phyloP scores from a whole-genome alignment of 2,888 invertebrate species.

The Dicyrtoma fusca region DNA sequence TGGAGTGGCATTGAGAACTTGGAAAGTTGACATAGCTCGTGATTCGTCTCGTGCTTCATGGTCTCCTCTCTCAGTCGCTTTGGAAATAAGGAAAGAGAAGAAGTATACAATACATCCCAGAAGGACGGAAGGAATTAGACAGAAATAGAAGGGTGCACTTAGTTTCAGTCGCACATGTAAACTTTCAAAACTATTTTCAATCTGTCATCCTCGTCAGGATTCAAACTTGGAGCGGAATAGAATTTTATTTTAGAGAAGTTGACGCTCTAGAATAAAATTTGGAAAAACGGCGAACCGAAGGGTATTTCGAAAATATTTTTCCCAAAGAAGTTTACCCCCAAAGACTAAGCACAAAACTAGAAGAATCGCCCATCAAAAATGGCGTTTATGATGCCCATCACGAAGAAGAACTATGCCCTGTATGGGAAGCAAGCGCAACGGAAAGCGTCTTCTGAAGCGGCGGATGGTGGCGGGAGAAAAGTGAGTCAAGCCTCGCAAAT shows the following conservation, averaged over 20 bases:
- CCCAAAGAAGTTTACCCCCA: not conserved
- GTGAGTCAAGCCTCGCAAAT: constrained; percentile 21
- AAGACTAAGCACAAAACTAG: not conserved
- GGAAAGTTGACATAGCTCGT: too few relatives aligned
- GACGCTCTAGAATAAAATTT: not conserved
- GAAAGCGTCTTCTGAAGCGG: constrained; percentile 44
- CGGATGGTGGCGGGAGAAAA: constrained; percentile 39
- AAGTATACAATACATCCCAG: not conserved
- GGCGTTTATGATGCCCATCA: constrained; percentile 56
- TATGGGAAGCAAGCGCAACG: constrained; percentile 45
- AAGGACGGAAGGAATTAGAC: too few relatives aligned
- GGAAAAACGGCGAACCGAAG: constrained; percentile 30
- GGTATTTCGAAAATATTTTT: constrained; percentile 8
- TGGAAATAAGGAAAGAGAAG: not conserved
- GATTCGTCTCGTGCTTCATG: too few relatives aligned
- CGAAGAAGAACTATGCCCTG: constrained; percentile 52
- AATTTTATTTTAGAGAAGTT: constrained; percentile 6
- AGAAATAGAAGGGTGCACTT: too few relatives aligned
- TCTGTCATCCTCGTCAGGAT: too few relatives aligned
- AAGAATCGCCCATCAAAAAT: constrained; percentile 33
- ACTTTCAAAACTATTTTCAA: too few relatives aligned
- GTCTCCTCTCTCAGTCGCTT: too few relatives aligned
- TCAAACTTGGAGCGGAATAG: not conserved
- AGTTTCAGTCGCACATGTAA: too few relatives aligned
- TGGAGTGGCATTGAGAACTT: too few relatives aligned